These are phyloP conservation scores for Caenorhabditis sp. DNA, from an alignment of 2,888 invertebrate genomes.

Conservation along the genomic window DNA sequence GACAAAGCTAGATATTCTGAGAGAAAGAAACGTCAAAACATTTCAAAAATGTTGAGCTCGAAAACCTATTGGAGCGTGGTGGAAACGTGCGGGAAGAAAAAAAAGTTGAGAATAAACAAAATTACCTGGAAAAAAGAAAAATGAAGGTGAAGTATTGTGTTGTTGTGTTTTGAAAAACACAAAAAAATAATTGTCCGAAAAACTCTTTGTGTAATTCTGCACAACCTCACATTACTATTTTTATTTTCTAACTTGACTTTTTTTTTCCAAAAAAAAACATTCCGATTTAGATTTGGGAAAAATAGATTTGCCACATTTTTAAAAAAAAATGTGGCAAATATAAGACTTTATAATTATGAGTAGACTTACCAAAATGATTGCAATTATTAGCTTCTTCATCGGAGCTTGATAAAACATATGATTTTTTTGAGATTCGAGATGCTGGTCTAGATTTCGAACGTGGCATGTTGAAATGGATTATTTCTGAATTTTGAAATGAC, in stretches of 20 bases:
- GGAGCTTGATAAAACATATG: conserved; percentile 37
- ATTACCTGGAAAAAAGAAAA: conserved; percentile 6
- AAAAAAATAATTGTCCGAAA: conserved; percentile 2
- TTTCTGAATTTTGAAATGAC: too few relatives aligned
- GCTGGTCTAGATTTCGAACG: conserved; percentile 26
- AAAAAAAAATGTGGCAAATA: too few relatives aligned
- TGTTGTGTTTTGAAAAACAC: conserved; percentile 12
- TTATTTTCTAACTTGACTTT: neutral
- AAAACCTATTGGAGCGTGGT: neutral
- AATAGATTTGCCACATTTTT: too few relatives aligned
- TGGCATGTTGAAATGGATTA: too few relatives aligned
- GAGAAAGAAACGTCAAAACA: too few relatives aligned
- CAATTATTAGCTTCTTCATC: conserved; percentile 32
- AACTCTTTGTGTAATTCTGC: conserved; percentile 2
- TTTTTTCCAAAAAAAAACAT: neutral
- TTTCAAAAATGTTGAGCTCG: too few relatives aligned
- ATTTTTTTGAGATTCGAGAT: conserved; percentile 31
- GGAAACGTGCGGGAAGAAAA: neutral
- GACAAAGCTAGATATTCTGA: too few relatives aligned
- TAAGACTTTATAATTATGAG: too few relatives aligned
- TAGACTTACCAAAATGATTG: conserved; percentile 32
- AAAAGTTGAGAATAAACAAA: conserved; percentile 14
- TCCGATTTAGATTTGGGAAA: too few relatives aligned
- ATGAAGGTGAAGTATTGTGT: neutral
- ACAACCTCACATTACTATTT: neutral